Conservation (phyloP, 1,140 invertebrate species). For the Pseudobourletiella spinata region DNA sequence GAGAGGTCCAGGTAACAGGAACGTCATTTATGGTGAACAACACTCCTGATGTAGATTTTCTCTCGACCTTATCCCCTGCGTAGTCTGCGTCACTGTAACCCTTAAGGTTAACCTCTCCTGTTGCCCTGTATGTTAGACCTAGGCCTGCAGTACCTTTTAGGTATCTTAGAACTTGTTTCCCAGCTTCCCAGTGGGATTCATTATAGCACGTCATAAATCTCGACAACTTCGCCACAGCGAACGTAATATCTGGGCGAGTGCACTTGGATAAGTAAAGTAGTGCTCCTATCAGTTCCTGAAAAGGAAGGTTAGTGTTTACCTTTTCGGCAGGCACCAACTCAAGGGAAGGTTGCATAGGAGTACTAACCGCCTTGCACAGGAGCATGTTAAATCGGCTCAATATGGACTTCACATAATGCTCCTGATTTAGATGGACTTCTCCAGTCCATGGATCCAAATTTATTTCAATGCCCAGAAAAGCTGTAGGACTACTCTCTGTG, state of each 20-base stretch:
- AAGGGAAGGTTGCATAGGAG: background rate
- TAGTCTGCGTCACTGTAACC: conserved; percentile 42
- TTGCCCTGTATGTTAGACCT: conserved; percentile 1
- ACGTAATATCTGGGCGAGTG: conserved; percentile 32
- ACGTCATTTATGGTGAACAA: conserved; percentile 35
- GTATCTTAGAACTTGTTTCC: conserved; percentile 11
- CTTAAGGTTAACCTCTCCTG: conserved; percentile 15
- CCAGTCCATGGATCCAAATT: background rate
- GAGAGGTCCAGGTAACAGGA: conserved; percentile 39
- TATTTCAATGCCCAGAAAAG: background rate
- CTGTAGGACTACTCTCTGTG: background rate
- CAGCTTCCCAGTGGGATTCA: conserved; percentile 12
- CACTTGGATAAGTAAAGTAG: conserved; percentile 12
- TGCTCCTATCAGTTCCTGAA: conserved; percentile 29
- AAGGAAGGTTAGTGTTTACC: background rate
- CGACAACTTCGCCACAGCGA: conserved; percentile 39
- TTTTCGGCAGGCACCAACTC: background rate
- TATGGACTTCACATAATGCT: background rate
- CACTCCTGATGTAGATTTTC: conserved; percentile 39
- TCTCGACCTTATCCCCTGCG: conserved; percentile 18
- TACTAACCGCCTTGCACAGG: background rate
- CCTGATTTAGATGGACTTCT: background rate
- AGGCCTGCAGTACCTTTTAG: background rate
- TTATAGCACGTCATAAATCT: conserved; percentile 8
- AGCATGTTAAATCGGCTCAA: background rate